A percentile compares a stretch with the other conserved stretches of the same genome.
Evolutionary conservation across 2,113 vertebrate genomes (phyloP).

Genomic region (Sclerurus mexicanus): DNA sequence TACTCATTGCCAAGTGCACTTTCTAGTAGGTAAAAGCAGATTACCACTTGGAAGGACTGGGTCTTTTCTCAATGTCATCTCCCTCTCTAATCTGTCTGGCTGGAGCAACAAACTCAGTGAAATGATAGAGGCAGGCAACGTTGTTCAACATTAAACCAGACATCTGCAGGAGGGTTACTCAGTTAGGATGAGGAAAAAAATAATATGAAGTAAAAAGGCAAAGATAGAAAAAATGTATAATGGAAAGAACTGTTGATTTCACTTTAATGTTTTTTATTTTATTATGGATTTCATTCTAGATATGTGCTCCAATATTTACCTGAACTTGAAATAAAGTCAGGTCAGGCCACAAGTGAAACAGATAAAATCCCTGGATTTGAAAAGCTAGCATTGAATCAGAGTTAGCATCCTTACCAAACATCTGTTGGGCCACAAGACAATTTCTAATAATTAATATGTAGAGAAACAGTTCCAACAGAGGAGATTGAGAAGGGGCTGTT

Average conservation of each 20-base stretch:
- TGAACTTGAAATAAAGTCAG: neutral
- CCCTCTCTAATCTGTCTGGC: neutral
- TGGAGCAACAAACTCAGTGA: neutral
- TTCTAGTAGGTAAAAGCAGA: slow-evolving; percentile 2
- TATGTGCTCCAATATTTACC: neutral
- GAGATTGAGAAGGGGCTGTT: neutral
- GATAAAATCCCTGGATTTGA: neutral
- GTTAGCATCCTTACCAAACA: neutral
- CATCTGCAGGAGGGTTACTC: neutral
- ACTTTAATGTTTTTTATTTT: neutral
- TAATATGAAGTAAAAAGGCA: neutral
- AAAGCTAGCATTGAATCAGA: neutral
- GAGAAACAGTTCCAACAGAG: neutral
- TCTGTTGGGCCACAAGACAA: neutral
- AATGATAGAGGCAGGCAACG: neutral
- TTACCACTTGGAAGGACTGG: neutral
- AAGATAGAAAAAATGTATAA: neutral
- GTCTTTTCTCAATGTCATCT: neutral
- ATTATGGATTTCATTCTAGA: neutral
- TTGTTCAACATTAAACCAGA: neutral
- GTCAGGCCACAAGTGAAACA: neutral
- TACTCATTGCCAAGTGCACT: neutral
- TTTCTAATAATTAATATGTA: neutral
- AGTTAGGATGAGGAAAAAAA: neutral
- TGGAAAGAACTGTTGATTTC: neutral